Base-by-base conservation (phyloP, 2,888 invertebrate genomes). In the Gastracanthus pulcherrimus region DNA sequence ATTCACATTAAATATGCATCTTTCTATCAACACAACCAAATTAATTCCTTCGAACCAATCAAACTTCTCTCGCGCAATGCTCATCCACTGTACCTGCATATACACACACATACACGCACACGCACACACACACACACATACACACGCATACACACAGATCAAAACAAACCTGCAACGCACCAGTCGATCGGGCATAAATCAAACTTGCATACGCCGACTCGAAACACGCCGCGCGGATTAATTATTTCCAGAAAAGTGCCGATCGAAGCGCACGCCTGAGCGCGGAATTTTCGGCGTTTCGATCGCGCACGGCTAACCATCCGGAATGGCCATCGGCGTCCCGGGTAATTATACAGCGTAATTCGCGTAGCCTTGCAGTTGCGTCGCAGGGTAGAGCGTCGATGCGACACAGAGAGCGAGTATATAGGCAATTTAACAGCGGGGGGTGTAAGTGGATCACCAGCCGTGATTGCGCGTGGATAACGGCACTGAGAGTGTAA, bases 361-460 rank as follows among this genome's bases (percentile, higher is more conserved):
- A 45, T 45, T 45, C n/a, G n/a, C n/a, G 13, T n/a, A n/a, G 55
- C 55, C 9, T 19, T 9, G 41, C 16, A 41, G 41, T 13, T 48
- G 55, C 55, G 55, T n/a, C n/a, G n/a, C n/a, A n/a, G n/a, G n/a
- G n/a, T n/a, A n/a, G n/a, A 34, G 19, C 36, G 36, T 62, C 62
- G 36, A 1, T 9, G 9, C 19, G 31, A n/a, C n/a, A n/a, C n/a
- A 62, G 34, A 19, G 19, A 7, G 55, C 55, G 55, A 55, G 23
- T 23, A 7, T n/a, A 7, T 41, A 62, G 36, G 60, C 45, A 76
- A 76, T 76, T 78, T 70, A 51, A 38, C 64, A 26, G 41, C 36
- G 16, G 62, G 31, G 62, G 31, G 26, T 26, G 26, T 76, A 80
- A 80, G 80, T 80, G 80, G 80, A 80, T 80, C 80, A 64, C 70